Conservation (phyloP, 2,797 vertebrate genomes). For the Hypotaenidia philippensis region DNA sequence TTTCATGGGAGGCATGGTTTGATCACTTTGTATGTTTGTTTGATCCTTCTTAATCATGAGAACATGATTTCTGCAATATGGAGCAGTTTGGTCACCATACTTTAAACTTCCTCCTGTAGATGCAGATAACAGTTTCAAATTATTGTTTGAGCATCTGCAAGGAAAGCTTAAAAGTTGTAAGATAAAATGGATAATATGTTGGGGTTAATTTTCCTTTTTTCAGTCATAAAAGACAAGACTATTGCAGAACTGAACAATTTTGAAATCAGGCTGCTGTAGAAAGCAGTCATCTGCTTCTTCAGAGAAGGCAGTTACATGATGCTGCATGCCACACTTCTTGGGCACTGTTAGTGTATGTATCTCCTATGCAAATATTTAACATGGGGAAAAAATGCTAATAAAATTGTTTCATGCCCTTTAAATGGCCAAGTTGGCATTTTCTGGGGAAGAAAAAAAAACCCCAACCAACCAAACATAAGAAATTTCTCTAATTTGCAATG, state of each 20-base stretch:
- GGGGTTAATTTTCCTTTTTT: neutral
- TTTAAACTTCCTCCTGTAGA: neutral
- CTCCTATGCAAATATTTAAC: neutral
- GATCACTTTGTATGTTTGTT: neutral
- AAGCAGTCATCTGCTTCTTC: neutral
- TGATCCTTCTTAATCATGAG: neutral
- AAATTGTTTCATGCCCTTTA: neutral
- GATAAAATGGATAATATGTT: neutral
- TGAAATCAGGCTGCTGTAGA: neutral
- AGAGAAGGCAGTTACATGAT: neutral
- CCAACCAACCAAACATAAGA: neutral
- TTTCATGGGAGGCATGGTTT: neutral
- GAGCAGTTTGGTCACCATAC: neutral
- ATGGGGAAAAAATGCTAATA: neutral
- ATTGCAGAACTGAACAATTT: neutral
- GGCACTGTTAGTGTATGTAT: neutral
- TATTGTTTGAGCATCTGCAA: constrained; percentile 3
- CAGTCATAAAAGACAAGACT: neutral
- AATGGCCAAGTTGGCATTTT: neutral
- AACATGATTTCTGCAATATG: neutral
- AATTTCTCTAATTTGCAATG: neutral
- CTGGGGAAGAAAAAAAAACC: neutral
- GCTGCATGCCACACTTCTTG: neutral
- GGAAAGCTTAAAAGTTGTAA: neutral
- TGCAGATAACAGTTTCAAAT: neutral